phyloP scores from a whole-genome alignment of 2,113 vertebrate species.

The Psittacula cyanocephala region DNA sequence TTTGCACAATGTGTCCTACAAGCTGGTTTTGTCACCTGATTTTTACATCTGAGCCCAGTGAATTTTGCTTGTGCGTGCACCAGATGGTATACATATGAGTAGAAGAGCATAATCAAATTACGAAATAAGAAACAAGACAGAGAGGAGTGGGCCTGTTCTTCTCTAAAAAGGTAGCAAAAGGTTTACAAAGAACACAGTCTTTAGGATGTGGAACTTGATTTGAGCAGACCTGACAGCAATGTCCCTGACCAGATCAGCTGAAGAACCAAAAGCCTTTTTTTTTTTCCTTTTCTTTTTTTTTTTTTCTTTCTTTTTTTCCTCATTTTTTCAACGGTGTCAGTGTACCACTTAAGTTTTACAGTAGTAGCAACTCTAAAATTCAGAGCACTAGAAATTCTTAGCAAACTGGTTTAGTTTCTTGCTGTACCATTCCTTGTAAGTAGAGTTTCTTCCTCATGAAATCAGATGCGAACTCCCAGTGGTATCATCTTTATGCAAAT shows the following conservation, averaged over 20 bases:
- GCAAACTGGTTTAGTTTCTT: neutral
- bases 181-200: neutral
- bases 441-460: neutral
- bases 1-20: slow-evolving; percentile 6
- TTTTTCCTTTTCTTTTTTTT: neutral
- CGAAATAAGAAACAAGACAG: slow-evolving; percentile 53
- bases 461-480: neutral
- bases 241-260: neutral
- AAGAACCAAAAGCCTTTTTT: neutral
- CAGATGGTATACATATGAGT: slow-evolving; percentile 57
- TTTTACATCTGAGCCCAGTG: slow-evolving; percentile 21
- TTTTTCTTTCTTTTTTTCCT: accelerated
- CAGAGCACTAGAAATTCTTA: neutral
- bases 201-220: slow-evolving; percentile 10
- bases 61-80: slow-evolving; percentile 47
- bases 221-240: neutral
- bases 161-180: slow-evolving; percentile 6
- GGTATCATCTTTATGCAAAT: neutral
- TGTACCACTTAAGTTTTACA: neutral
- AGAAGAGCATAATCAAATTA: slow-evolving; percentile 56
- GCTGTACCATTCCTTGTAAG: neutral
- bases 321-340: neutral
- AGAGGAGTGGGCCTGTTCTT: slow-evolving; percentile 18
- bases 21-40: slow-evolving; percentile 56
- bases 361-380: neutral